Evolutionary conservation across 2,888 invertebrate species (phyloP), one percentile per base, ranked within the genome.

Genomic region (Drosophila maculinotata): DNA sequence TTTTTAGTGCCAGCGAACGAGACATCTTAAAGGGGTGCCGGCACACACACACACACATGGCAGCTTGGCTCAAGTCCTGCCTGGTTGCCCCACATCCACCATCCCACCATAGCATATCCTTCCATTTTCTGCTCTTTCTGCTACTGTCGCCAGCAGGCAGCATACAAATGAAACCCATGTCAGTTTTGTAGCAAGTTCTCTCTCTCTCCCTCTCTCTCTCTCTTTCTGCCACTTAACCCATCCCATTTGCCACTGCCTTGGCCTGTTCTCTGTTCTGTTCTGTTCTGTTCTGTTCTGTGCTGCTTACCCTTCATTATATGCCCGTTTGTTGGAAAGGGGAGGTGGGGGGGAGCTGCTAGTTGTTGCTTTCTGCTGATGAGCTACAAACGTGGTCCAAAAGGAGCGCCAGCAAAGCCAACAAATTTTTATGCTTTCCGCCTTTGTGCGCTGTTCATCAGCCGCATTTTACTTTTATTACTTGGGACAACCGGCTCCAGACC

Each of bases 381-480:
- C 69, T 62, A 72, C 66, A 58, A 45, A n/a, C n/a, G n/a, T 17
- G 56, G 42, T 47, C 62, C 45, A 17, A 36, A 30, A 45, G 47
- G 48, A 69, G 39, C 49, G 39, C 56, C 36, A 39, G 52, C 63
- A 78, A 58, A 79, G 69, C 85, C 78, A 85, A 77, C 64, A 72
- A 84, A 84, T 87, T 84, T 87, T 84, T 87, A 69, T 87, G 83
- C 76, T 63, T 65, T 70, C 58, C 75, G 64, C 79, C 76, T 86
- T 82, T 87, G 75, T 85, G 84, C 63, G 58, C 72, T 64, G 63
- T 71, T 85, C 81, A 85, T 85, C 88, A 87, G 88, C 56, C 72
- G 62, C 87, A 83, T 86, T 87, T 82, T 88, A 83, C 85, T 87
- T 83, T 83, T 88, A 83, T 83, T 88, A 84, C 87, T 78, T 66